Percentiles rank a stretch among this genome's conserved stretches.
These are phyloP conservation scores for Drosophila repletoides DNA, from an alignment of 1,140 invertebrate species.

Conservation along the genomic window DNA sequence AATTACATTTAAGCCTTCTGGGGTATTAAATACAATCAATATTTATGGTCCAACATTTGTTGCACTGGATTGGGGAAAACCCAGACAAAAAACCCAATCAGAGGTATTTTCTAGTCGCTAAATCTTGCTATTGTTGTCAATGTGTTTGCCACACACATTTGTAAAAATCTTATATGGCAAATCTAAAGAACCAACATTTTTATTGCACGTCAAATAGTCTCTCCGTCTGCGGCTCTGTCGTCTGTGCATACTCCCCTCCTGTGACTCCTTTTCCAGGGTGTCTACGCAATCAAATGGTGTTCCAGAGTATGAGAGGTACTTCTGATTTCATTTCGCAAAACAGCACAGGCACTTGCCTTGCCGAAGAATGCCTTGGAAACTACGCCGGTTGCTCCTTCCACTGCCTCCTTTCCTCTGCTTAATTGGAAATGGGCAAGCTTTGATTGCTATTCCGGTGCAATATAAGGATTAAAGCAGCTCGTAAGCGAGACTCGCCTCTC, in stretches of 20 bases:
- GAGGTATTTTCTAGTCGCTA: not conserved
- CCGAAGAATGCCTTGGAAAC: not conserved
- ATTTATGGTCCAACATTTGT: too few relatives aligned
- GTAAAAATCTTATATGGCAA: slow-evolving; percentile 29
- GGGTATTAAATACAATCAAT: too few relatives aligned
- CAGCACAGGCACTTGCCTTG: not conserved
- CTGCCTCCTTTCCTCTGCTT: slow-evolving; percentile 21
- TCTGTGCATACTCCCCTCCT: not conserved
- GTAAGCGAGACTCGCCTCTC: slow-evolving; percentile 56
- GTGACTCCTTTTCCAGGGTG: not conserved
- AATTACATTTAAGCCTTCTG: too few relatives aligned
- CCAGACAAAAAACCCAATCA: too few relatives aligned
- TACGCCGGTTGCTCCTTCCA: not conserved
- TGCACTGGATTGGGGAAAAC: too few relatives aligned
- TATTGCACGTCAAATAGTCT: slow-evolving; percentile 68
- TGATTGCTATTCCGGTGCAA: slow-evolving; percentile 37
- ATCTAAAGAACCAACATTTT: slow-evolving; percentile 55
- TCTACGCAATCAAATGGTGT: slow-evolving; percentile 17
- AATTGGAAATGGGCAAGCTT: slow-evolving; percentile 53
- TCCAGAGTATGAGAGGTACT: slow-evolving; percentile 4
- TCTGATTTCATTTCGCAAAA: slow-evolving; percentile 35
- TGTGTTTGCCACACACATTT: not conserved
- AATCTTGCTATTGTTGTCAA: too few relatives aligned
- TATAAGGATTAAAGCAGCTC: slow-evolving; percentile 35
- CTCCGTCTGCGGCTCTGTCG: slow-evolving; percentile 38